These are phyloP conservation scores for Globodera ellingtonae DNA, from an alignment of 1,140 invertebrate genomes.

Conservation along the genomic window DNA sequence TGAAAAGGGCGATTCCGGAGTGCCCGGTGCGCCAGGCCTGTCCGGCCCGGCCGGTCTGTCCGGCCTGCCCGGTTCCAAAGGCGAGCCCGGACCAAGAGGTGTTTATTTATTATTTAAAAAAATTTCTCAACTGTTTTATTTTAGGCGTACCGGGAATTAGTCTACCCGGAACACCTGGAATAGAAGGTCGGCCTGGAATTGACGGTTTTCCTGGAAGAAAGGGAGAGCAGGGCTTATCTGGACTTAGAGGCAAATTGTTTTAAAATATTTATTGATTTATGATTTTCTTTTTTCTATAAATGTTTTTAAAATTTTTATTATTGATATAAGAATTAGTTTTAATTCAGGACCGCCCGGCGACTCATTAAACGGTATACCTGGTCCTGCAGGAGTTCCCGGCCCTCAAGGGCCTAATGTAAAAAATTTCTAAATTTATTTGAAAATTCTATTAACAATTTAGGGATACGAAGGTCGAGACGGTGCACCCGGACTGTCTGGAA, in stretches of 20 bases:
- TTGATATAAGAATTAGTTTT: conserved; percentile 11
- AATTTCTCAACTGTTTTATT: background rate
- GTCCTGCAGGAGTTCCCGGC: conserved; percentile 57
- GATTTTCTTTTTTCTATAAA: no score
- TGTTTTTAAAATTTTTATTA: no score
- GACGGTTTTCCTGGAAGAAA: conserved; percentile 63
- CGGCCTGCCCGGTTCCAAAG: conserved; percentile 58
- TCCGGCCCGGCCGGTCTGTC: conserved; percentile 53
- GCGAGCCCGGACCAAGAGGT: conserved; percentile 52
- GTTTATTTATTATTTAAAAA: background rate
- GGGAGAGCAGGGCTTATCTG: conserved; percentile 60
- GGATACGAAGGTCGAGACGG: conserved; percentile 64
- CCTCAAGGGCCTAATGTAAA: conserved; percentile 56
- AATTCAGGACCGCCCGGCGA: conserved; percentile 61
- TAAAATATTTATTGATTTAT: background rate
- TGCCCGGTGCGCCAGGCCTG: conserved; percentile 54
- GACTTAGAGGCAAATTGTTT: conserved; percentile 51
- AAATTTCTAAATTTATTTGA: background rate
- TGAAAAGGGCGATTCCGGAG: conserved; percentile 57
- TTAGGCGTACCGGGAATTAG: conserved; percentile 60
- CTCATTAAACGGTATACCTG: conserved; percentile 64
- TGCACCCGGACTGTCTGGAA: conserved; percentile 58
- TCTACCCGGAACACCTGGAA: conserved; percentile 64
- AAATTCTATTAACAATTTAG: background rate
- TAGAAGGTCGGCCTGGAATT: conserved; percentile 62